phyloP scores from a whole-genome alignment of 1,140 invertebrate species.

The Lineus longissimus region DNA sequence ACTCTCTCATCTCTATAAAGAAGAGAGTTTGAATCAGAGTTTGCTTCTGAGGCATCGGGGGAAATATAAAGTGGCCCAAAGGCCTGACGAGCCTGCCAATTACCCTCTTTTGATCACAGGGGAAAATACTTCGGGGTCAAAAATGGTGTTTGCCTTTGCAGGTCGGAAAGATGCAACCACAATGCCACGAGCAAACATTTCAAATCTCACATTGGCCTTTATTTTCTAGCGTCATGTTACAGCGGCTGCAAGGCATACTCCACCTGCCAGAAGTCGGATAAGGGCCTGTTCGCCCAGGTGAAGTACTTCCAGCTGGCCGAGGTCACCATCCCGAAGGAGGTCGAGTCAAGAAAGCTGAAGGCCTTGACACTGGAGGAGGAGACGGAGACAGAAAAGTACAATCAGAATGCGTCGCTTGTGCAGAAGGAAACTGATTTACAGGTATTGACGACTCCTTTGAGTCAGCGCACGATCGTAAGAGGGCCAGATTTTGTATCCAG shows the following conservation, averaged over 20 bases:
- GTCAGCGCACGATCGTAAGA: too few relatives aligned
- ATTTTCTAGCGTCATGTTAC: constrained; percentile 24
- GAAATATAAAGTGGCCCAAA: too few relatives aligned
- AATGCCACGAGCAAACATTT: background rate
- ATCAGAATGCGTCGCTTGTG: constrained; percentile 37
- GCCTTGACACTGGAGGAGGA: constrained; percentile 35
- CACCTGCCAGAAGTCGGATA: constrained; percentile 27
- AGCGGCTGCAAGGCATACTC: constrained; percentile 25
- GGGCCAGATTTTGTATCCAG: too few relatives aligned
- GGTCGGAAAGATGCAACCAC: background rate
- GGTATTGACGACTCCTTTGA: too few relatives aligned
- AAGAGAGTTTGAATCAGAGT: too few relatives aligned
- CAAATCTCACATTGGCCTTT: constrained; percentile 5
- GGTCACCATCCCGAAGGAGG: constrained; percentile 31
- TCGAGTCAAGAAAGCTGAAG: constrained; percentile 35
- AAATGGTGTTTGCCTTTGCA: background rate
- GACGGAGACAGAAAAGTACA: constrained; percentile 29
- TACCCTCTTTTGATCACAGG: too few relatives aligned
- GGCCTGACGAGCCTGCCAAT: too few relatives aligned
- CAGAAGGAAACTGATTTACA: constrained; percentile 33
- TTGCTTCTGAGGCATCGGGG: too few relatives aligned
- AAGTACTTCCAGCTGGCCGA: constrained; percentile 38
- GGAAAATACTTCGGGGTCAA: too few relatives aligned
- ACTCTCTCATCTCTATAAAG: too few relatives aligned
- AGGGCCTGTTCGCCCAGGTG: constrained; percentile 42